Evolutionary conservation across 2,888 invertebrate species (phyloP).

Genomic region (Suillia variegata): DNA sequence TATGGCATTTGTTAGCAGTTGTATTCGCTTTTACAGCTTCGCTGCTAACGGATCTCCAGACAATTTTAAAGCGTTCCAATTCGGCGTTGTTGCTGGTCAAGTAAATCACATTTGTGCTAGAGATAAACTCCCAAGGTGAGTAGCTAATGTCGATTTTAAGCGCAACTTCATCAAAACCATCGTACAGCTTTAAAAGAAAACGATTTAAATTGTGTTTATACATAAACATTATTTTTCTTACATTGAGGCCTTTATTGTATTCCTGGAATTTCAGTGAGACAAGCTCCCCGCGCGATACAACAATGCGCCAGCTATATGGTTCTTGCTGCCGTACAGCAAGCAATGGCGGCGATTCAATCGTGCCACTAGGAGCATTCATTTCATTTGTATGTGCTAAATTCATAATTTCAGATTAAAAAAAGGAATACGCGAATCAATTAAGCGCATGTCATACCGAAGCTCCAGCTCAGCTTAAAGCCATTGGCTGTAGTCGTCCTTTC

Average conservation of each 20-base stretch:
- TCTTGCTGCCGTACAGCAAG: constrained; percentile 34
- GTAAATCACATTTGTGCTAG: constrained; percentile 70
- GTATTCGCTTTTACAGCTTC: constrained; percentile 26
- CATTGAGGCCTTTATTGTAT: constrained; percentile 47
- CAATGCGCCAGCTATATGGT: constrained; percentile 54
- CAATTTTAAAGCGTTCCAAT: constrained; percentile 43
- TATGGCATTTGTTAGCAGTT: constrained; percentile 36
- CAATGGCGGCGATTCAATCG: constrained; percentile 49
- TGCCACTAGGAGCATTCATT: constrained; percentile 41
- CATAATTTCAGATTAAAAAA: too few relatives aligned
- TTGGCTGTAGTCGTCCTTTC: constrained; percentile 63
- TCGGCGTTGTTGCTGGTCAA: constrained; percentile 57
- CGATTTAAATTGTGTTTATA: not conserved
- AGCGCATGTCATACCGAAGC: constrained; percentile 62
- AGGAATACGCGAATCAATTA: not conserved
- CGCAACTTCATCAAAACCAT: constrained; percentile 74
- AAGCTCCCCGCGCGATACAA: constrained; percentile 32
- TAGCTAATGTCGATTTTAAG: constrained; percentile 47
- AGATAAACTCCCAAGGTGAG: constrained; percentile 60
- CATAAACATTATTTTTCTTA: constrained; percentile 27
- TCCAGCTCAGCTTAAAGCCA: constrained; percentile 80
- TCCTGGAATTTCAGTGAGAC: constrained; percentile 44
- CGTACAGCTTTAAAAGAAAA: constrained; percentile 66
- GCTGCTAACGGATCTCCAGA: constrained; percentile 47
- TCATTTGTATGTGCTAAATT: constrained; percentile 53